Evolutionary conservation across 2,113 vertebrate species (phyloP), one percentile per base, ranked within the genome.

Genomic region (Eretmochelys imbricata): DNA sequence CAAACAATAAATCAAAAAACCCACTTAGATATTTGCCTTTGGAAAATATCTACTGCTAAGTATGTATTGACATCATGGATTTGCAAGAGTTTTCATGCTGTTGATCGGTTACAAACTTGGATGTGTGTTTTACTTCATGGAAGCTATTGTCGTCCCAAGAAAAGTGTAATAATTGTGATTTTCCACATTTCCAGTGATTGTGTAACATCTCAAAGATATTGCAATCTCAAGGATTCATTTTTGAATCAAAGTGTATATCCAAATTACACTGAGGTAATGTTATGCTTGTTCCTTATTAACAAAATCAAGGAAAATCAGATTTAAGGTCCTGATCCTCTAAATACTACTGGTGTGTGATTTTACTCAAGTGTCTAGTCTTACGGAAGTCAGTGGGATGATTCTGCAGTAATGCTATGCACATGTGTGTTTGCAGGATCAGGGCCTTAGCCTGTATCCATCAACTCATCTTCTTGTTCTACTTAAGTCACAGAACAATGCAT

Each of bases 31-130:
- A 84, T 72, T 93, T 84, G 89, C 59, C 76, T 84, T 62, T 80
- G 16, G 51, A 82, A 62, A 72, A 62, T 75, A 59, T 89, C 38
- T 50, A 8, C 10, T 87, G 50, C 94, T 93, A 94, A 89, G 65
- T 84, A 95, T 95, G 88, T 19, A 95, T 75, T 96, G 96, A 95
- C 94, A 95, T 0, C 0, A 69, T 81, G 93, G 89, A 87, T 48
- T 54, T 88, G 82, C 88, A 89, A 54, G 90, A 82, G 81, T 93
- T 96, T 95, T 95, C 91, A 95, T 91, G 87, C 91, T 65, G 50
- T 62, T n/a, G 85, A 96, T 96, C 90, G 89, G 90, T 88, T 96
- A 51, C 91, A 86, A 79, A 89, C 79, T 92, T 6, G 9, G 83
- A 90, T 80, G 65, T 94, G 91, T 4, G 10, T 85, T 24, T 27